These are phyloP conservation scores for Hydrozoanthus gracilis DNA, from an alignment of 92 coral and sea anemone species.

Conservation along the genomic window DNA sequence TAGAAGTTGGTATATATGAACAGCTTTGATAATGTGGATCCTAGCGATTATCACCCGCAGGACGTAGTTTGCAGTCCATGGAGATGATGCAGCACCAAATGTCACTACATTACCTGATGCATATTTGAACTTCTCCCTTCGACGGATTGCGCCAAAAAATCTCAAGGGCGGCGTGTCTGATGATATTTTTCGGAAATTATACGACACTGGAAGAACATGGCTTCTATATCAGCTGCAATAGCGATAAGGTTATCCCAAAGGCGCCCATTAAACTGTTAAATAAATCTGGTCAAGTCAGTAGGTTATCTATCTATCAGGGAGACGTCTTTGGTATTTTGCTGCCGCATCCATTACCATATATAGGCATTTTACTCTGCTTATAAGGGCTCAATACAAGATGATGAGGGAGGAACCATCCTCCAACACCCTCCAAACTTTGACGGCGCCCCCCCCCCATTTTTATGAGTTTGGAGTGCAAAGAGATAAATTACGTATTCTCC, in stretches of 20 bases:
- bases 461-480: too few relatives aligned
- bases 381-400: constrained; percentile 57
- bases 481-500: too few relatives aligned
- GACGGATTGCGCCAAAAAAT: not conserved
- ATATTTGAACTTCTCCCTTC: not conserved
- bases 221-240: constrained; percentile 6
- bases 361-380: constrained; percentile 57
- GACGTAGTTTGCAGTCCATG: not conserved
- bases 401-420: constrained; percentile 54
- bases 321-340: constrained; percentile 47
- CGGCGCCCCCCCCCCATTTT: too few relatives aligned
- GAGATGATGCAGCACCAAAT: not conserved
- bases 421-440: constrained; percentile 29
- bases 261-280: constrained; percentile 36
- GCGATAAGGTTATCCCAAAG: not conserved
- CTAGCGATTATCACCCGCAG: not conserved
- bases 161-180: not conserved
- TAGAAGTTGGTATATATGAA: constrained; percentile 53
- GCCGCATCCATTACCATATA: constrained; percentile 70
- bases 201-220: constrained; percentile 45
- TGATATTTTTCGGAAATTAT: not conserved
- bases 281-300: constrained; percentile 46
- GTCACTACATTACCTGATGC: not conserved
- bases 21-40: constrained; percentile 39
- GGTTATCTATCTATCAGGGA: constrained; percentile 31